phyloP scores from a whole-genome alignment of 2,888 invertebrate species.

The Nephrotoma flavescens region DNA sequence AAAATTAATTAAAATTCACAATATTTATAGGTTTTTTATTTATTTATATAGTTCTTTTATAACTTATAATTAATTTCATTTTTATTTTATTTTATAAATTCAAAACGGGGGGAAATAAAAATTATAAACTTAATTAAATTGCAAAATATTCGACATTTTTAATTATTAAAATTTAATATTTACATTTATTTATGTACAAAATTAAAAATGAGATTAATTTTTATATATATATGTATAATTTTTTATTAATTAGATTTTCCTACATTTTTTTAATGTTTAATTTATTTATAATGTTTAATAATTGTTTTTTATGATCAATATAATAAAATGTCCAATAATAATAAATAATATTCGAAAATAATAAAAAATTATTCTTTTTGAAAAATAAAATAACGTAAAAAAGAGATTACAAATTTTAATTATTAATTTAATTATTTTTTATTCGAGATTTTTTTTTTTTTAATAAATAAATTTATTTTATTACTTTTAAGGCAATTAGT shows the following conservation, averaged over 20 bases:
- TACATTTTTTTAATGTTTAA: not conserved
- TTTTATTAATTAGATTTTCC: not conserved
- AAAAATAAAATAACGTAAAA: not conserved
- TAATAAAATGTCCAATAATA: not conserved
- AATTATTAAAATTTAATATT: not conserved
- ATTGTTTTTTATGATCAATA: not conserved
- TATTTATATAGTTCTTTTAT: not conserved
- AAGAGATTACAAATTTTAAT: not conserved
- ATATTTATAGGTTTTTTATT: not conserved
- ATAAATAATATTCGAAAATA: not conserved
- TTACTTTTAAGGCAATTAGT: not conserved
- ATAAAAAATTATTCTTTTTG: not conserved
- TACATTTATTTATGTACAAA: not conserved
- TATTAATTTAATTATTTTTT: not conserved
- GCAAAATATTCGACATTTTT: not conserved
- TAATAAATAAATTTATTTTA: not conserved
- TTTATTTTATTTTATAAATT: not conserved
- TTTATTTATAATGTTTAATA: not conserved
- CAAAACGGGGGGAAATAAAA: not conserved
- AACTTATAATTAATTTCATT: not conserved
- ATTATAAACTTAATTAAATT: not conserved
- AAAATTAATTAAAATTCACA: not conserved
- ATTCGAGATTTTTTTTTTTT: not conserved
- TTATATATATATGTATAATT: not conserved
- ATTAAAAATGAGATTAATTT: not conserved